Evolutionary conservation across 1,140 invertebrate genomes (phyloP), one percentile per base, ranked within the genome.

Genomic region (Zaprionus africanus): DNA sequence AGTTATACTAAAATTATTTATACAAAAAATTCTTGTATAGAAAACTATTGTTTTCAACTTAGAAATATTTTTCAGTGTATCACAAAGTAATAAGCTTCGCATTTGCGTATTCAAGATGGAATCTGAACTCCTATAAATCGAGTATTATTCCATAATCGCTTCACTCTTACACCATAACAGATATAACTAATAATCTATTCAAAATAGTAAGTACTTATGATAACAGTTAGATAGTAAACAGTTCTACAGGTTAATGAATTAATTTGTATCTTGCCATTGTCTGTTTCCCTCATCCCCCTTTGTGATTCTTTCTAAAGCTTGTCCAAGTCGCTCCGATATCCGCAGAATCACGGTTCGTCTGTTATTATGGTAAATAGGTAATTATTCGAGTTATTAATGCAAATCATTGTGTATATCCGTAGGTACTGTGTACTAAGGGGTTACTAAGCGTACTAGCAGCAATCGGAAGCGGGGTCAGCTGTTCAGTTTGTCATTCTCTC

Each of bases 311-410:
- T 31, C 19, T 51, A 5, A 13, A 36, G n/a, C 61, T 56, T 24
- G 75, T 78, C 49, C 62, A 38, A 73, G 46, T 12, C 22, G n/a
- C 46, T 5, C 19, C 9, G 11, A 51, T 51, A 51, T 22, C 73
- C 69, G 65, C 51, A 63, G 38, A 34, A 64, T 49, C 65, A 19
- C 36, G 36, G 69, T 71, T 66, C 66, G 78, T 81, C 76, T 66
- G 15, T 19, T 51, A 31, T 83, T 59, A 57, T 56, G 59, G 53
- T 43, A 57, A 66, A 57, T 51, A 22, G 61, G 58, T 69, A 67
- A 76, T 87, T 81, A 84, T 72, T 60, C 34, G 31, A 70, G 58
- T 68, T 66, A 64, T 78, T 70, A 75, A 78, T 65, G 78, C 78
- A 78, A 84, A 83, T 83, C 70, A 83, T 78, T 76, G 61, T 46